Evolutionary conservation across 2,888 invertebrate species (phyloP), one percentile per base, ranked within the genome.

Genomic region (Tanypteryx hageni): DNA sequence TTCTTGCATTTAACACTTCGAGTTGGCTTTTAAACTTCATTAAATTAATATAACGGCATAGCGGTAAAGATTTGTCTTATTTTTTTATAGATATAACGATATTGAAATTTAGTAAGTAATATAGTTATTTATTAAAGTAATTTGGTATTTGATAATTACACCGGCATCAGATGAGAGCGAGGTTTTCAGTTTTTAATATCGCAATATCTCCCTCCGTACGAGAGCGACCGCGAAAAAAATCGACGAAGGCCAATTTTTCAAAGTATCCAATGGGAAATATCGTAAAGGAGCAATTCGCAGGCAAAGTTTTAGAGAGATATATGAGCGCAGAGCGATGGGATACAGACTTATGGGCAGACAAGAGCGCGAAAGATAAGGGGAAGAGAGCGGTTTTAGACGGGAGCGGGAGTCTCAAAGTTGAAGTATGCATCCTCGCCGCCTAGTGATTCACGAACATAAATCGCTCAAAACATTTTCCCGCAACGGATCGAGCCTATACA

Each of bases 241-340:
- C 22, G 68, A 68, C 68, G 68, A 68, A 68, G 68, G 3, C 68
- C 68, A 68, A 68, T 68, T n/a, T 68, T 68, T 68, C 68, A 44
- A 44, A 44, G 44, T 22, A 68, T 68, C 68, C 68, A 22, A n/a
- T n/a, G 68, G 9, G 68, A 68, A 68, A 9, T 44, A 5, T 44
- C 44, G 44, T 44, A 44, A 44, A 44, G 44, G 44, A 44, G 44
- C 8, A 18, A 11, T 68, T 22, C 68, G 68, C 18, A 18, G 68
- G 68, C 68, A 18, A 44, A 44, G 44, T 44, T n/a, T n/a, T n/a
- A n/a, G n/a, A n/a, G n/a, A n/a, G 1, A 44, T 44, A 44, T 44
- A 44, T 44, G 44, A 44, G 44, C 44, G 44, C 44, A 44, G 1
- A 44, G 44, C 44, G 44, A 44, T 44, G 5, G 44, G 44, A 44